Evolutionary conservation across 1,140 invertebrate genomes (phyloP), one percentile per base, ranked within the genome.

Genomic region (Heliothis virescens): DNA sequence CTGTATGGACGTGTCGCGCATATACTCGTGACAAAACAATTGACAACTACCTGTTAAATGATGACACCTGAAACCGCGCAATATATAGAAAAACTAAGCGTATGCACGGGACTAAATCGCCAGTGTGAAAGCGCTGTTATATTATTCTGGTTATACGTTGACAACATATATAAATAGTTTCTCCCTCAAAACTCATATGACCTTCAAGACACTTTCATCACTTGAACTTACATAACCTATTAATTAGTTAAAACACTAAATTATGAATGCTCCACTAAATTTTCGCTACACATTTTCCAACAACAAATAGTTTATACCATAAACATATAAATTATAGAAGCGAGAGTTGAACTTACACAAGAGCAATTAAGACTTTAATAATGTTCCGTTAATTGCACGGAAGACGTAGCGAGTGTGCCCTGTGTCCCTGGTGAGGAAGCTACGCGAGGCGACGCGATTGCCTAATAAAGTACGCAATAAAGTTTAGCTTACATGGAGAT

Each of bases 331-430:
- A 81, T 81, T 77, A 82, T 69, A 71, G 72, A 69, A 73, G 71
- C 71, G 75, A 80, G 74, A 80, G 79, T 41, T 69, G 67, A 83
- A 89, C 84, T 89, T 86, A 80, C 86, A 86, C 82, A 86, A 87
- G 83, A 87, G 84, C 87, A 87, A 86, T 87, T 85, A 89, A 85
- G 81, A 82, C 71, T 80, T 82, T 83, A 84, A 85, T 85, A 87
- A 83, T 83, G 81, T 82, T 86, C 82, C 84, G 86, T 86, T 92
- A 91, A 92, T 92, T 89, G 86, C 85, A 87, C 82, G 86, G 85
- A 83, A 89, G 85, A 83, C 82, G 86, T 89, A 89, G 89, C 83
- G 84, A 87, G 89, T 87, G 86, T 85, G 63, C 82, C 87, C 85
- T 80, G 59, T 82, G 84, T 79, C 86, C 71, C 83, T 85, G 63